These are phyloP conservation scores for Tympanuchus pallidicinctus DNA, from an alignment of 2,113 vertebrate genomes.

Conservation along the genomic window DNA sequence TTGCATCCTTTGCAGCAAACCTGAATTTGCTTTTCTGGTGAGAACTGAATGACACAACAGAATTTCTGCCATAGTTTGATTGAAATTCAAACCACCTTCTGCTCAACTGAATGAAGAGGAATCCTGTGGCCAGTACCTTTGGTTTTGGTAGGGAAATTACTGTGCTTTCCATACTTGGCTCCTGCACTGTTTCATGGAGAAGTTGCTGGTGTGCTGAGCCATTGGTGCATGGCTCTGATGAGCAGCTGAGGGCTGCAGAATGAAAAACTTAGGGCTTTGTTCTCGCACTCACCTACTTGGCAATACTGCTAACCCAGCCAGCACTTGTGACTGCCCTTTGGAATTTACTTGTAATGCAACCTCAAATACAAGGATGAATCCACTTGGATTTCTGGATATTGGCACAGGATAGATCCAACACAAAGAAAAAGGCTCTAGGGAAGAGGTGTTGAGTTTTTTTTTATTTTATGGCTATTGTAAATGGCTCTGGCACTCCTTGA, in stretches of 20 bases:
- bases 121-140: neutral
- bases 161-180: neutral
- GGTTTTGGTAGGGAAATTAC: neutral
- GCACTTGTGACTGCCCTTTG: neutral
- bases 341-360: neutral
- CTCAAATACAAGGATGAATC: neutral
- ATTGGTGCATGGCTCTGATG: neutral
- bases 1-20: constrained; percentile 1
- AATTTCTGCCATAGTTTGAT: neutral
- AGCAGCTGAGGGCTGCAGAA: neutral
- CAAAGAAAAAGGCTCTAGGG: neutral
- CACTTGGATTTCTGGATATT: neutral
- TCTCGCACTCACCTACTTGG: neutral
- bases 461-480: neutral
- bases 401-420: neutral
- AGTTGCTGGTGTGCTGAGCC: neutral
- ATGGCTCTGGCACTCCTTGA: neutral
- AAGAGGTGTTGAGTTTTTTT: neutral
- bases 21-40: constrained; percentile 7
- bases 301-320: neutral
- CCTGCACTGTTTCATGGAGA: neutral
- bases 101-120: neutral
- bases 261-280: constrained; percentile 7
- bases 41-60: neutral
- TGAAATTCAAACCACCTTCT: neutral